Percentiles rank a stretch among this genome's conserved stretches.
Conservation (phyloP, 37 sponge, comb jelly and placozoan species). For the Amphimedon queenslandica region DNA sequence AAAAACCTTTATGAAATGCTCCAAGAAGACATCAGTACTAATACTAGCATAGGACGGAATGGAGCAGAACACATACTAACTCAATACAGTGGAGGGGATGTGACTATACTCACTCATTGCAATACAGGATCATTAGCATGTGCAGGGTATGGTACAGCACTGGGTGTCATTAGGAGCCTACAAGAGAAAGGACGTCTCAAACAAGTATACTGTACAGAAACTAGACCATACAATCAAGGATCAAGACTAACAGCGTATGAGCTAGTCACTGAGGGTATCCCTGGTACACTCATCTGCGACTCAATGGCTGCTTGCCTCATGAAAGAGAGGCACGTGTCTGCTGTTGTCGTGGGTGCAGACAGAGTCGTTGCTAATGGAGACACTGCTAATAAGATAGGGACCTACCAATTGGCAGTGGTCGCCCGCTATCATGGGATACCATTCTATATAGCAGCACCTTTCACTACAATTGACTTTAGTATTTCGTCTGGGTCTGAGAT, state of each 20-base stretch:
- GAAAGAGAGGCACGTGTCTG: slow-evolving; percentile 22
- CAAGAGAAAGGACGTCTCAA: slow-evolving; percentile 41
- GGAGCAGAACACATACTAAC: slow-evolving; percentile 48
- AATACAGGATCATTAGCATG: slow-evolving; percentile 83
- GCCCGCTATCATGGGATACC: slow-evolving; percentile 60
- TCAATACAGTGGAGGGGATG: background rate
- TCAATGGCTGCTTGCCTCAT: slow-evolving; percentile 57
- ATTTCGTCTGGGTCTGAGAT: slow-evolving; percentile 42
- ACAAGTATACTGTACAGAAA: slow-evolving; percentile 78
- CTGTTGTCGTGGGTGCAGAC: slow-evolving; percentile 81
- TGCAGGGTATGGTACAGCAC: slow-evolving; percentile 80
- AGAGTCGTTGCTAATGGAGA: slow-evolving; percentile 74
- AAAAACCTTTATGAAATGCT: slow-evolving; percentile 56
- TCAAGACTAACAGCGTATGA: slow-evolving; percentile 81
- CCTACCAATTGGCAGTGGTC: slow-evolving; percentile 67
- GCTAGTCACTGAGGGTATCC: slow-evolving; percentile 57
- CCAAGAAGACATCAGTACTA: slow-evolving; percentile 35
- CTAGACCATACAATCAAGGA: slow-evolving; percentile 83
- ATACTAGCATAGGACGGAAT: slow-evolving; percentile 49
- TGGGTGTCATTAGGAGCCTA: slow-evolving; percentile 66
- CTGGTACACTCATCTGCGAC: slow-evolving; percentile 70
- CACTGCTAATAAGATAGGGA: slow-evolving; percentile 87
- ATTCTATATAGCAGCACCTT: slow-evolving; percentile 74
- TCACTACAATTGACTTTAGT: slow-evolving; percentile 55
- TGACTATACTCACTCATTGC: slow-evolving; percentile 73